phyloP scores from a whole-genome alignment of 2,888 invertebrate species.

The Cataglyphis livida region DNA sequence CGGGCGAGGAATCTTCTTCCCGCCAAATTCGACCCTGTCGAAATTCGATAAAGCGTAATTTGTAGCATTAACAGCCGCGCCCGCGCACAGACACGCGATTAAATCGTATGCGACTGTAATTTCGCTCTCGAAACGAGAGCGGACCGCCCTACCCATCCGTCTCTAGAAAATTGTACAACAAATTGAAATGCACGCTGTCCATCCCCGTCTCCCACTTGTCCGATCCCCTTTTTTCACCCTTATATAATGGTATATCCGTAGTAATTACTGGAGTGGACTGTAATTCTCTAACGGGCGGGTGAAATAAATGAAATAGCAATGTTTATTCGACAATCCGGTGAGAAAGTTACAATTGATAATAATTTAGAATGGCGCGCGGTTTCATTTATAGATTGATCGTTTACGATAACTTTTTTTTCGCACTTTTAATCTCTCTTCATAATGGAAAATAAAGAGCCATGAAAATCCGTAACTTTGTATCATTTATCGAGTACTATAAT shows the following conservation, averaged over 20 bases:
- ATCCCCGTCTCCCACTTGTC: constrained; percentile 14
- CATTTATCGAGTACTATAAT: constrained; percentile 5
- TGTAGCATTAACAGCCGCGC: constrained; percentile 56
- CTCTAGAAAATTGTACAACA: constrained; percentile 58
- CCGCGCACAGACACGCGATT: constrained; percentile 51
- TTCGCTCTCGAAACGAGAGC: constrained; percentile 38
- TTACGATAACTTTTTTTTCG: constrained; percentile 17
- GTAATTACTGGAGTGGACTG: constrained; percentile 54
- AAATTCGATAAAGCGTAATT: constrained; percentile 65
- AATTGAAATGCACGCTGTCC: constrained; percentile 56
- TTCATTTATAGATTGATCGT: constrained; percentile 36
- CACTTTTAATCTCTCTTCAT: constrained; percentile 44
- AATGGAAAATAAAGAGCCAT: constrained; percentile 40
- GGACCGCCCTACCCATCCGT: constrained; percentile 19
- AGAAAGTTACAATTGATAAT: constrained; percentile 45
- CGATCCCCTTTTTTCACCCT: constrained; percentile 41
- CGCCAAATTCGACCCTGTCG: constrained; percentile 20
- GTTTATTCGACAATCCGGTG: constrained; percentile 50
- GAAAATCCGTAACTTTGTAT: constrained; percentile 2
- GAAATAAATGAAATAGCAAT: constrained; percentile 53
- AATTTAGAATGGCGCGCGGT: constrained; percentile 45
- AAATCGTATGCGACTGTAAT: constrained; percentile 61
- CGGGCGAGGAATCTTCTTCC: neutral
- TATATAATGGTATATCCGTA: constrained; percentile 45
- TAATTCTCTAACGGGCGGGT: constrained; percentile 34